Conservation (phyloP, 2,113 vertebrate genomes). For the Nyctibius bracteatus region DNA sequence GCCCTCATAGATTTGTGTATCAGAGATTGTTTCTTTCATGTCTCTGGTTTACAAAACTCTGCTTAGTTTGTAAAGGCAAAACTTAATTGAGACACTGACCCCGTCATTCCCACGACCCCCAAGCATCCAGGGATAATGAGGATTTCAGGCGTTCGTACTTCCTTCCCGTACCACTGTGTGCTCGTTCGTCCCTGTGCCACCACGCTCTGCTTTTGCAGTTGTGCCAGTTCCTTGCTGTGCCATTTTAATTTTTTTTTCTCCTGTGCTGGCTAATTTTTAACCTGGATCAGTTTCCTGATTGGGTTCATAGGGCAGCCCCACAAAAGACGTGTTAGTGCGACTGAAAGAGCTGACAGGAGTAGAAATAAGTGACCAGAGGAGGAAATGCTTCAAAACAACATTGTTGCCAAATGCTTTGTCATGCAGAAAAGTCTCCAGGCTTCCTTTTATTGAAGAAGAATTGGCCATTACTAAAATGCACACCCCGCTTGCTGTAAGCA, state of each 20-base stretch:
- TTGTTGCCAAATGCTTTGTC: slow-evolving; percentile 55
- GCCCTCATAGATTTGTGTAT: rapidly evolving
- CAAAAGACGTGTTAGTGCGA: not conserved
- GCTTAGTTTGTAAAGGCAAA: not conserved
- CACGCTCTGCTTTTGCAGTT: not conserved
- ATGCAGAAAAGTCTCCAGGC: slow-evolving; percentile 44
- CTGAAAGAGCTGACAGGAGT: slow-evolving; percentile 42
- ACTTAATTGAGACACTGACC: not conserved
- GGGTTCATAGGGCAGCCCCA: slow-evolving; percentile 25
- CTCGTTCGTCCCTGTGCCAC: not conserved
- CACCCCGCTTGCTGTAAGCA: not conserved
- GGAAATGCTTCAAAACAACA: slow-evolving; percentile 49
- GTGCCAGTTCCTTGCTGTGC: not conserved
- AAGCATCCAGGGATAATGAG: not conserved
- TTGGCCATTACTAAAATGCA: slow-evolving; percentile 7
- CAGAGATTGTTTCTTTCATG: not conserved
- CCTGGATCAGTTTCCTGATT: slow-evolving; percentile 28
- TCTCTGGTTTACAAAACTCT: not conserved
- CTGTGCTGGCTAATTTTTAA: slow-evolving; percentile 50
- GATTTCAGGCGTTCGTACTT: not conserved
- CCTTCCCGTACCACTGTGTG: not conserved
- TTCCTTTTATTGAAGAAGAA: slow-evolving; percentile 44
- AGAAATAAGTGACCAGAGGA: slow-evolving; percentile 49
- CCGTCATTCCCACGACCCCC: not conserved
- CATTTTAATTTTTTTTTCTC: not conserved